These are phyloP conservation scores for Nymphicus hollandicus DNA, from an alignment of 2,113 vertebrate species.

Conservation along the genomic window DNA sequence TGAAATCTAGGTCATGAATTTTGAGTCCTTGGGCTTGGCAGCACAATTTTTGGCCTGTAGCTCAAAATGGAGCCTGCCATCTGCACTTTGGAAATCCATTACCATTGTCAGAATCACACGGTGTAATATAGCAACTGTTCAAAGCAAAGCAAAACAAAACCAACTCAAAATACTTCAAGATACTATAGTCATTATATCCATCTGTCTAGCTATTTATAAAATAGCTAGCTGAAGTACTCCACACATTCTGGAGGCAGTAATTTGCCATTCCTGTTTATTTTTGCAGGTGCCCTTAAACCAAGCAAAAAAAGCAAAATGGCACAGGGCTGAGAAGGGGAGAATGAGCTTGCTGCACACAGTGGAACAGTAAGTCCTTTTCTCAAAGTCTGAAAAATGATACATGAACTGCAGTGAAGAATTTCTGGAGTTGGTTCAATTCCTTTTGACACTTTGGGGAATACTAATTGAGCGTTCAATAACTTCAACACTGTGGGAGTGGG, in stretches of 20 bases:
- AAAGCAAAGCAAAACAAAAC: conserved; percentile 33
- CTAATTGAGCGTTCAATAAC: conserved; percentile 20
- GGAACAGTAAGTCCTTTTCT: background rate
- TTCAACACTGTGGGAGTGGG: background rate
- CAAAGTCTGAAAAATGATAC: background rate
- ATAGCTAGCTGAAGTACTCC: background rate
- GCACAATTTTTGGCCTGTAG: background rate
- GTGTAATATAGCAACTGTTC: background rate
- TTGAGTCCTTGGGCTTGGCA: background rate
- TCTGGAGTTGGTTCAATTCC: background rate
- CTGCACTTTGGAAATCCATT: background rate
- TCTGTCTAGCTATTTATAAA: conserved; percentile 8
- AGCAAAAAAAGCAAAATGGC: background rate
- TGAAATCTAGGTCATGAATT: background rate
- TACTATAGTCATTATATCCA: background rate
- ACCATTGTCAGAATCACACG: background rate
- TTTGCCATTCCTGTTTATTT: conserved; percentile 23
- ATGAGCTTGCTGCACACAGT: background rate
- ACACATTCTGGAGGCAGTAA: background rate
- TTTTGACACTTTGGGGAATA: conserved; percentile 13
- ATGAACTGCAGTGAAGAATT: background rate
- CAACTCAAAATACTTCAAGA: background rate
- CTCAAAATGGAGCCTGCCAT: background rate
- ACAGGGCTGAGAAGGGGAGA: background rate
- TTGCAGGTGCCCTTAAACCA: conserved; percentile 2